Evolutionary conservation across 1,140 invertebrate genomes (phyloP).

Genomic region (Melanaphis sacchari): DNA sequence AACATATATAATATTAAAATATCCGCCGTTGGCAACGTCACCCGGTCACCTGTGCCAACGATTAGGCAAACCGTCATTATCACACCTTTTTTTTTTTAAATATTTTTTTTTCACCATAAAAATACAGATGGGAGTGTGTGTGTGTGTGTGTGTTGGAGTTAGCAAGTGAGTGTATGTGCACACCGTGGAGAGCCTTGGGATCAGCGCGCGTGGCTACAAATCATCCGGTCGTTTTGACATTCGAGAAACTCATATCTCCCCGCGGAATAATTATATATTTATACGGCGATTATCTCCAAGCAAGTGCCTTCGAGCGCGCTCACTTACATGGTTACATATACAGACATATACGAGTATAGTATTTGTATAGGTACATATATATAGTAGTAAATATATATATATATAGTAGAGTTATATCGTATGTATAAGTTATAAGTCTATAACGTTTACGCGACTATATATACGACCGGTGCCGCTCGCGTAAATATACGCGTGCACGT

Average conservation of each 20-base stretch:
- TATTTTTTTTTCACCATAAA: slow-evolving; percentile 17
- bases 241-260: slow-evolving; percentile 35
- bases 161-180: background rate
- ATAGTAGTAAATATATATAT: background rate
- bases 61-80: slow-evolving; percentile 55
- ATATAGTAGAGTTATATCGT: background rate
- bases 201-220: slow-evolving; percentile 40
- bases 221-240: slow-evolving; percentile 51
- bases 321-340: background rate
- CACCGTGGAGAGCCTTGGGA: slow-evolving; percentile 31
- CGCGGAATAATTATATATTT: slow-evolving; percentile 34
- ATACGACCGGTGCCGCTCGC: background rate
- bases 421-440: background rate
- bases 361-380: background rate
- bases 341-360: background rate
- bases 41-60: slow-evolving; percentile 54
- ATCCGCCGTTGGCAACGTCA: slow-evolving; percentile 50
- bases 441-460: background rate
- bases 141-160: background rate
- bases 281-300: background rate
- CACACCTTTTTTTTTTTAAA: slow-evolving; percentile 42
- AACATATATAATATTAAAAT: slow-evolving; percentile 12
- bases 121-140: background rate
- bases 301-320: background rate
- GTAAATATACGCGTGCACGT: background rate